Evolutionary conservation across 2,888 invertebrate species (phyloP), one percentile per base, ranked within the genome.

Genomic region (Torymus texanus): DNA sequence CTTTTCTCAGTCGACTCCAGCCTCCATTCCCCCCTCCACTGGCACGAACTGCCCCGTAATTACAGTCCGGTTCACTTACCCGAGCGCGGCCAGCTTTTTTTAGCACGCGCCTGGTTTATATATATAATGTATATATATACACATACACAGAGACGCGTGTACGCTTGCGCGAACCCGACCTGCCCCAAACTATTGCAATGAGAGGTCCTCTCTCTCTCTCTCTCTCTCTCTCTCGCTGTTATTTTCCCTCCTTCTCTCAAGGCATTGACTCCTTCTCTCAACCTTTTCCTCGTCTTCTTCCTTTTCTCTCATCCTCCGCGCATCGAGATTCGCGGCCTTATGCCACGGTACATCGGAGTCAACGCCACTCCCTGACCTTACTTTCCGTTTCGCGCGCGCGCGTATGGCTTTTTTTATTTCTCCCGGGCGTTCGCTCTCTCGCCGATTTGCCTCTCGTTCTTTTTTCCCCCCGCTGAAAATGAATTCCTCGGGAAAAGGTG

Each of bases 291-390:
- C 18, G n/a, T 63, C 53, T 4, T 14, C 41, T 10, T n/a, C 58
- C 16, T 13, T 16, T 66, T 65, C 41, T 61, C 62, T 18, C 14
- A 58, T 53, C 55, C 13, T n/a, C 18, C 56, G 65, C 13, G 29
- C 51, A 65, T 63, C 73, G 51, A 75, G 68, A 63, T 56, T 68
- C 29, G 67, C 41, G 29, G 58, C 21, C 72, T 79, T 51, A 29
- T 29, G n/a, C 50, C 18, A 55, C 62, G 12, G 62, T 72, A 21
- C 24, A 71, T 24, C 58, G 59, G 58, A 80, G 76, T 77, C 74
- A 74, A 79, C 79, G 75, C 75, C 76, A 76, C 72, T 77, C 58
- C 67, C 68, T 80, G 73, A 80, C 73, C 76, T 80, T 80, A 77
- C 68, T 77, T 80, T 76, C 80, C 73, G 63, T 77, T 80, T 76